A percentile compares a stretch with the other conserved stretches of the same genome.
phyloP scores from a whole-genome alignment of 1,140 invertebrate species.

The Portunus trituberculatus region DNA sequence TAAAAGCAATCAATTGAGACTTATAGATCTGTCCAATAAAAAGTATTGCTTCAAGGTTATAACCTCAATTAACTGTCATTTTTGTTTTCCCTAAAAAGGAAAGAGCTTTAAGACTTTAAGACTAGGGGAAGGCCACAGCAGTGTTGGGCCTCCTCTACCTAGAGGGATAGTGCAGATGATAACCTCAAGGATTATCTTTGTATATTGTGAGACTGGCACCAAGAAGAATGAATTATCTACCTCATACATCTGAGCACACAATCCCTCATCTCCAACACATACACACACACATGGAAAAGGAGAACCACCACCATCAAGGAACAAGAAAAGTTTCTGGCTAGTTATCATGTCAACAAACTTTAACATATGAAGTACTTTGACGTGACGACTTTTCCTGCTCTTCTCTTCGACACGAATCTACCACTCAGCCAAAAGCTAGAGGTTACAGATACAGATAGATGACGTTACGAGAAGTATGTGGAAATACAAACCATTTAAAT shows the following conservation, averaged over 20 bases:
- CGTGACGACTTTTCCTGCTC: constrained; percentile 9
- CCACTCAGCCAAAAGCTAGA: not conserved
- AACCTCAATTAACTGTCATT: not conserved
- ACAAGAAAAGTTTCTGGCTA: constrained; percentile 15
- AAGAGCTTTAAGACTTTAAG: too few species aligned
- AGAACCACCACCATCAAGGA: not conserved
- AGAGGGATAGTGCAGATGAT: not conserved
- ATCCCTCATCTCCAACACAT: not conserved
- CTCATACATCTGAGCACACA: not conserved
- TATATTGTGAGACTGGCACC: not conserved
- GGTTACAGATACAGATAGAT: not conserved
- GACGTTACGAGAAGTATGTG: not conserved
- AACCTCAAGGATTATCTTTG: not conserved
- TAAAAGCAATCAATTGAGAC: not conserved
- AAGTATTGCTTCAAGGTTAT: not conserved
- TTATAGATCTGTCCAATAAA: not conserved
- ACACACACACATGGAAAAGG: not conserved
- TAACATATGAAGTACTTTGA: constrained; percentile 14
- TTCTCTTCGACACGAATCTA: not conserved
- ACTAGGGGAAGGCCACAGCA: too few species aligned
- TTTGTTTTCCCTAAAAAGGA: not conserved
- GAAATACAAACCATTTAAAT: not conserved
- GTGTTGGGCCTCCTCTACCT: not conserved
- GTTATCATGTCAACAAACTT: constrained; percentile 9
- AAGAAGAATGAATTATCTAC: constrained; percentile 2